Evolutionary conservation across 1,140 invertebrate species (phyloP), one percentile per base, ranked within the genome.

Genomic region (Patella vulgata): DNA sequence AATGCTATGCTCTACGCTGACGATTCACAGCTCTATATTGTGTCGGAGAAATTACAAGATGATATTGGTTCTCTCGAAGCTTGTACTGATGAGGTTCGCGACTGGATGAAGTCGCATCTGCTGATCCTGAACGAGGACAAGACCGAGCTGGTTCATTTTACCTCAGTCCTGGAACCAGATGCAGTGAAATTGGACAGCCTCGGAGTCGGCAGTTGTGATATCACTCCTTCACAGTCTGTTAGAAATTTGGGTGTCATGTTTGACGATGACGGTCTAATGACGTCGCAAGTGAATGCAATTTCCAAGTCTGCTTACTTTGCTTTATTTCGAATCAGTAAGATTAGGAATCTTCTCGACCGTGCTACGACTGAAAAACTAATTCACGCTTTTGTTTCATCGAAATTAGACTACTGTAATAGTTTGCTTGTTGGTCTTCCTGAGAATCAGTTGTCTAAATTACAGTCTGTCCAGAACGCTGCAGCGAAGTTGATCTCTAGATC

Each of bases 111-210:
- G 12, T 28, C 54, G 3, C 42, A 44, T 36, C 17, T 57, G 39
- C 14, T 57, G 9, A 57, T 43, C 27, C 11, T 57, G 17, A 57
- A 57, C 21, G 54, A 58, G 43, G 56, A 58, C 28, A 58, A 58
- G 14, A 58, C 56, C 0, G 44, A 58, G n/a, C n/a, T 58, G 3
- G 21, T 58, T 14, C 3, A 47, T n/a, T 58, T 58, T 25, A n/a
- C 53, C 17, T 40, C 53, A 28, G 27, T 28, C 40, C 6, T 42
- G 19, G 2, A 28, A 25, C 9, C 43, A 2, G 17, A 31, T 4
- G 14, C 27, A 12, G 3, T 55, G 0, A 5, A 0, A 12, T 33
- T 25, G 21, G 27, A 0, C 17, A 12, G 27, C 28, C 53, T 55
- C 28, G 21, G 11, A 17, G 39, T 55, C 39, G 40, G 14, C 3